Evolutionary conservation across 2,888 invertebrate genomes (phyloP).

Genomic region (Pheosia tremula): DNA sequence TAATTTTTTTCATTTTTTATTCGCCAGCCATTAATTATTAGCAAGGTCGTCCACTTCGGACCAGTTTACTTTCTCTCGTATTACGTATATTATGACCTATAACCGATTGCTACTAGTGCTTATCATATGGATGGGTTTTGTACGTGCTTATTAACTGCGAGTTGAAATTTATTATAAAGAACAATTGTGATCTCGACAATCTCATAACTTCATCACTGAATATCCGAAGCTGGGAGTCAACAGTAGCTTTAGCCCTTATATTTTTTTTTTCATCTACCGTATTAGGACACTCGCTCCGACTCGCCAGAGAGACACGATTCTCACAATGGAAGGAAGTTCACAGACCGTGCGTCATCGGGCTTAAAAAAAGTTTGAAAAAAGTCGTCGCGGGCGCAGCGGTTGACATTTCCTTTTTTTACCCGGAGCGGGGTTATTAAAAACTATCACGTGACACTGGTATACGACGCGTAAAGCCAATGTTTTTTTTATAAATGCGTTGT

Average conservation of each 20-base stretch:
- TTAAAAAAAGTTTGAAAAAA: conserved; percentile 53
- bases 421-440: conserved; percentile 46
- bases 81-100: conserved; percentile 32
- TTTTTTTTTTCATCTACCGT: conserved; percentile 40
- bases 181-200: neutral
- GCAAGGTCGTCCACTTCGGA: conserved; percentile 31
- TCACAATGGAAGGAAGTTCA: conserved; percentile 82
- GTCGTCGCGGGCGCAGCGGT: conserved; percentile 48
- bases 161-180: too few species aligned
- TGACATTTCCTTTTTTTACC: conserved; percentile 57
- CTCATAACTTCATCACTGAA: neutral
- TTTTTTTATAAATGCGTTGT: neutral
- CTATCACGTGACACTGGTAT: conserved; percentile 34
- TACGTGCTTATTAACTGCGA: neutral
- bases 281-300: conserved; percentile 32
- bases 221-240: conserved; percentile 21
- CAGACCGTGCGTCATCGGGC: conserved; percentile 76
- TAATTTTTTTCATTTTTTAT: neutral
- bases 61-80: conserved; percentile 36
- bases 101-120: conserved; percentile 9
- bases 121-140: conserved; percentile 1
- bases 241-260: conserved; percentile 19
- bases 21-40: conserved; percentile 17
- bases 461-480: conserved; percentile 5
- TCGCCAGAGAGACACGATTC: conserved; percentile 53